Conservation (phyloP, 1,140 invertebrate genomes). For the Apis laboriosa region DNA sequence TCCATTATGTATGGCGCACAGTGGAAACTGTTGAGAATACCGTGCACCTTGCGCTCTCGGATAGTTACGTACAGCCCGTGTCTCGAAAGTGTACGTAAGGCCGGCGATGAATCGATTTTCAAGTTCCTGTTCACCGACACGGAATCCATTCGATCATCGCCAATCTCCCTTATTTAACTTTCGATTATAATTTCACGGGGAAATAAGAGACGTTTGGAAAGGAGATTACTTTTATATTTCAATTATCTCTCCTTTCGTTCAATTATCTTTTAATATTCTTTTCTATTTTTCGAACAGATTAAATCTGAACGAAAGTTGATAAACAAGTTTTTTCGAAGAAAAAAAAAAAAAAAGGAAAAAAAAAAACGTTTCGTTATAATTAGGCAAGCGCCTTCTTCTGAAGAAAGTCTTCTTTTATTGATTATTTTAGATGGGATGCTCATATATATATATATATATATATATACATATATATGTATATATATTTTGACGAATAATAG, state of each 20-base stretch:
- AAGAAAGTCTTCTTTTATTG: too few species aligned
- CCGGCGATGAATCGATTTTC: slow-evolving; percentile 46
- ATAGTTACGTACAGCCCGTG: slow-evolving; percentile 58
- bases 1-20: slow-evolving; percentile 79
- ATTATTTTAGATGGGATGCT: too few species aligned
- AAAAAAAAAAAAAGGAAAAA: too few species aligned
- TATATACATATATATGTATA: too few species aligned
- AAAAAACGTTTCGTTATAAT: too few species aligned
- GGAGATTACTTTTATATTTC: not conserved
- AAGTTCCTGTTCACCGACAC: slow-evolving; percentile 34
- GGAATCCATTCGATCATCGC: slow-evolving; percentile 34
- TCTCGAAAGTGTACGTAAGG: slow-evolving; percentile 47
- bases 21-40: slow-evolving; percentile 78
- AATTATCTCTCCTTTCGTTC: too few species aligned
- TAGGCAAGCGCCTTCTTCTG: too few species aligned
- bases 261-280: not conserved
- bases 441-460: too few species aligned
- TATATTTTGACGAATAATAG: too few species aligned
- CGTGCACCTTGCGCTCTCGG: slow-evolving; percentile 76
- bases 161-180: slow-evolving; percentile 34
- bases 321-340: too few species aligned
- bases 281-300: too few species aligned
- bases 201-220: not conserved
- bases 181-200: not conserved
- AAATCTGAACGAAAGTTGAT: too few species aligned